These are phyloP conservation scores for Leucophenga varia DNA, from an alignment of 1,140 invertebrate genomes.

Conservation along the genomic window DNA sequence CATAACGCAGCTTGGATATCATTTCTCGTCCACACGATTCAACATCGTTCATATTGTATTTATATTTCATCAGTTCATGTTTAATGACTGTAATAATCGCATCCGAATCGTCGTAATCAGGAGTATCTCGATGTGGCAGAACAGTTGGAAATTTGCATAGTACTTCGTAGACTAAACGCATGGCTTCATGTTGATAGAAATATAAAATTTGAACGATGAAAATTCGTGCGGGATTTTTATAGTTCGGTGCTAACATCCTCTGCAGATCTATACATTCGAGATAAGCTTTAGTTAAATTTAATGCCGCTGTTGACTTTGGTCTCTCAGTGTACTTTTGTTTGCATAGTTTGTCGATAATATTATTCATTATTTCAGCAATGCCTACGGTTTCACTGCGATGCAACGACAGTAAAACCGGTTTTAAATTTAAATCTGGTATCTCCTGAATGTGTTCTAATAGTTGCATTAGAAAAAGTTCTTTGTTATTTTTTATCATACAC, in stretches of 20 bases:
- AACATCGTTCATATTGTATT: slow-evolving; percentile 29
- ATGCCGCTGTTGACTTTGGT: background rate
- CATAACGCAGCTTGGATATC: slow-evolving; percentile 34
- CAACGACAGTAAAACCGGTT: background rate
- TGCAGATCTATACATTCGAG: slow-evolving; percentile 10
- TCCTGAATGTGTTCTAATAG: no score
- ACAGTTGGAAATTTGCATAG: slow-evolving; percentile 35
- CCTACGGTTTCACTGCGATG: background rate
- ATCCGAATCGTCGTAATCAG: slow-evolving; percentile 34
- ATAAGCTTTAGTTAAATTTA: slow-evolving; percentile 26
- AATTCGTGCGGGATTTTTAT: slow-evolving; percentile 30
- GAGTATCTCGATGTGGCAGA: slow-evolving; percentile 37
- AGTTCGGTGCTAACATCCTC: background rate
- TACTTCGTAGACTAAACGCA: slow-evolving; percentile 26
- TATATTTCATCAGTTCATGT: slow-evolving; percentile 33
- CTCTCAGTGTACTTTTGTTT: background rate
- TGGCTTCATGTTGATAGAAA: slow-evolving; percentile 19
- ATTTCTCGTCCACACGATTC: slow-evolving; percentile 22
- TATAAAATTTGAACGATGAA: slow-evolving; percentile 41
- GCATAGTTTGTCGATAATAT: background rate
- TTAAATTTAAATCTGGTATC: no score
- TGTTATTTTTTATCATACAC: no score
- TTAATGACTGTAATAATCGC: slow-evolving; percentile 44
- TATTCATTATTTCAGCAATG: background rate
- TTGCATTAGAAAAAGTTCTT: no score